Evolutionary conservation across 2,113 vertebrate species (phyloP), one percentile per base, ranked within the genome.

Genomic region (Anser cygnoides): DNA sequence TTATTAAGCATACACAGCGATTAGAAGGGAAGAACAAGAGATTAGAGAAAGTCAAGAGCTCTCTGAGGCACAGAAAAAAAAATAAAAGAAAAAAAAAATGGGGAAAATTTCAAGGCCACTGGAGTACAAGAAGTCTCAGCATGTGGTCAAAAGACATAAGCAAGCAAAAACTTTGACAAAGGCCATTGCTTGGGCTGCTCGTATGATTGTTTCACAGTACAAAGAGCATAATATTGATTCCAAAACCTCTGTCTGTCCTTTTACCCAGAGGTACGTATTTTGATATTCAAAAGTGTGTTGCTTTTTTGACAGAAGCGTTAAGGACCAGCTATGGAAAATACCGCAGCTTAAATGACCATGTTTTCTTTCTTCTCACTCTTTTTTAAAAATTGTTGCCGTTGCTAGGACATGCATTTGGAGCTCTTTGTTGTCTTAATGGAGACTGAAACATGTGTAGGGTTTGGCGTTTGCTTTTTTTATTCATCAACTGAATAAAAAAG

Each of bases 371-470:
- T 73, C 78, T 88, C 15, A 18, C 41, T 62, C 58, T 84, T 80
- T 55, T 5, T 39, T 55, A 41, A 65, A 74, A 91, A 88, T 82
- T 94, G 92, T 95, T 97, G 79, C 52, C 0, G 22, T 94, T 91
- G 93, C 52, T 96, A 67, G 91, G 95, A 83, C 81, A 7, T 92
- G 86, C 70, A 73, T 96, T 96, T 94, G 71, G 93, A 95, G 90
- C n/a, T 95, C 97, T 98, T 98, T 98, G 97, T 98, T 95, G 84
- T 94, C 95, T 97, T 98, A 97, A 98, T 96, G 97, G 97, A 97
- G 96, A 97, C 85, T 91, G 95, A 98, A 97, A 95, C 90, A 89
- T 90, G 94, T 91, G 94, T 93, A 77, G 94, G 94, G 94, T 80
- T 96, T 93, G 87, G 90, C 70, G 70, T 97, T 97, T 80, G 96